A percentile compares a stretch with the other conserved stretches of the same genome.
Conservation (phyloP, 2,888 invertebrate species). For the Tipula lateralis region DNA sequence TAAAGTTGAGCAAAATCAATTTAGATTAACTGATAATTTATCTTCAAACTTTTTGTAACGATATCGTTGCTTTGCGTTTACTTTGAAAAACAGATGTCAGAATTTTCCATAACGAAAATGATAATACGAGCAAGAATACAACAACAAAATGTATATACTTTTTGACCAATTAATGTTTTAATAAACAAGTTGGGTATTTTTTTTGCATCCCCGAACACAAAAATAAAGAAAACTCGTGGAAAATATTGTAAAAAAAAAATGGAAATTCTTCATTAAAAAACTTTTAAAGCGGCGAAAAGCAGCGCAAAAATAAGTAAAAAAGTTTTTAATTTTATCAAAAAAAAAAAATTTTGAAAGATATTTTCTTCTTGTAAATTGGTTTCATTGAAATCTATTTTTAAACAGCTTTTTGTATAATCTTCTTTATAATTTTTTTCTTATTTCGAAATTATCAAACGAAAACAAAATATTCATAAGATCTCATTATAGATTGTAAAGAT, state of each 20-base stretch:
- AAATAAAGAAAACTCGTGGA: neutral
- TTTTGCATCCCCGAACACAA: neutral
- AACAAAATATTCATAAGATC: neutral
- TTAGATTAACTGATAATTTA: conserved; percentile 19
- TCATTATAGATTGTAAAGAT: neutral
- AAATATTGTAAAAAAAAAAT: neutral
- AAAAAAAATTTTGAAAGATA: neutral
- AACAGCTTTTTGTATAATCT: conserved; percentile 11
- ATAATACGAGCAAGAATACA: neutral
- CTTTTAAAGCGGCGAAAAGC: neutral
- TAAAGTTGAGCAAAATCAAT: neutral
- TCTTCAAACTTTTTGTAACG: neutral
- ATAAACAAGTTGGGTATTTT: conserved; percentile 1
- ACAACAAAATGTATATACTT: neutral
- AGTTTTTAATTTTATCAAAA: neutral
- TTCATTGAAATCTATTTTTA: conserved; percentile 9
- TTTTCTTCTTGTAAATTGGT: neutral
- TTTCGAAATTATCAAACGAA: neutral
- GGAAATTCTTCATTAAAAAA: conserved; percentile 14
- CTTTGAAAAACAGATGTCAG: neutral
- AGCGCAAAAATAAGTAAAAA: neutral
- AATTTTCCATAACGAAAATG: conserved; percentile 1
- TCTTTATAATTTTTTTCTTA: neutral
- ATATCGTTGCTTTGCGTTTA: neutral
- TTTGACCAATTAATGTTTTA: conserved; percentile 24